A percentile compares a stretch with the other conserved stretches of the same genome.
These are phyloP conservation scores for Pimephales promelas DNA, from an alignment of 2,113 vertebrate species.

Conservation along the genomic window DNA sequence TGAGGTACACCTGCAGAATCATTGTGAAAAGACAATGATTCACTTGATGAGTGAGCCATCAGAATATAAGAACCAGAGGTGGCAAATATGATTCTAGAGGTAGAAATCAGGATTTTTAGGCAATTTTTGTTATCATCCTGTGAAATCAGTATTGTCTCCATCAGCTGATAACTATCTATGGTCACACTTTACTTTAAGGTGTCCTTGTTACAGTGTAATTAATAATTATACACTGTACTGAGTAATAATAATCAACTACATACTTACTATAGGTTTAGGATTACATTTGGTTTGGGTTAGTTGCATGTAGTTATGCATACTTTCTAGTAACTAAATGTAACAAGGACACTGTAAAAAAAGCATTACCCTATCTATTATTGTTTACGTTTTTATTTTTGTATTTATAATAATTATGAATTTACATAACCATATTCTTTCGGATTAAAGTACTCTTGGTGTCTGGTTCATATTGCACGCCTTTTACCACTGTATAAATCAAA, in stretches of 20 bases:
- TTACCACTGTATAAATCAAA: neutral
- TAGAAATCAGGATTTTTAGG: constrained; percentile 44
- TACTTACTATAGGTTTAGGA: too few species aligned
- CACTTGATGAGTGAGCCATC: constrained; percentile 27
- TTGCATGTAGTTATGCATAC: too few species aligned
- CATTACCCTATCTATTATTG: neutral
- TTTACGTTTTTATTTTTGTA: neutral
- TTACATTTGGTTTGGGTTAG: too few species aligned
- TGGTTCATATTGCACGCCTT: neutral
- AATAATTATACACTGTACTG: too few species aligned
- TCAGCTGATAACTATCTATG: neutral
- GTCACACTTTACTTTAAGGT: too few species aligned
- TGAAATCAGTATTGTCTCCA: neutral
- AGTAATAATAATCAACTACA: too few species aligned
- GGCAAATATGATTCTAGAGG: constrained; percentile 52
- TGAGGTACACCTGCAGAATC: constrained; percentile 35
- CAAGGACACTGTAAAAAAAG: too few species aligned
- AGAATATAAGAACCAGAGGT: constrained; percentile 43
- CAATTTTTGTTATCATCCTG: neutral
- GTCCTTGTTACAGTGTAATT: too few species aligned
- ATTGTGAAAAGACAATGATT: constrained; percentile 23
- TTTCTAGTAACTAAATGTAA: too few species aligned
- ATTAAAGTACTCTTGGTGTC: neutral
- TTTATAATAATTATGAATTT: neutral
- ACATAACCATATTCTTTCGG: neutral